These are phyloP conservation scores for Metopia argyrocephala DNA, from an alignment of 2,888 invertebrate genomes.

Conservation along the genomic window DNA sequence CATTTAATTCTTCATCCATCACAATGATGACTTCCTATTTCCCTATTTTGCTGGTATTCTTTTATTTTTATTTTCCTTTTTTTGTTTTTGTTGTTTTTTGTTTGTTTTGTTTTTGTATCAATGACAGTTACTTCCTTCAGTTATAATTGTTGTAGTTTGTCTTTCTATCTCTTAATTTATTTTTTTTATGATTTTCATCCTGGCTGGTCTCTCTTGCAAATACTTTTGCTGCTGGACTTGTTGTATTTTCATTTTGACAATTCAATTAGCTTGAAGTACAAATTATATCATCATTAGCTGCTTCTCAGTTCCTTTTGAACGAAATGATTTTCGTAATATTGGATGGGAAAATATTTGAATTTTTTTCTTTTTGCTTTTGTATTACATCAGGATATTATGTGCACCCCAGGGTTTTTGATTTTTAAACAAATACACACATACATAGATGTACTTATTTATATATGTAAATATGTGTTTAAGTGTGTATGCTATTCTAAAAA, in stretches of 20 bases:
- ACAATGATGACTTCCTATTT: slow-evolving; percentile 55
- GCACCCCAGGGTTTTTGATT: slow-evolving; percentile 1
- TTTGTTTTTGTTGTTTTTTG: slow-evolving; percentile 1
- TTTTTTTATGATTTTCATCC: slow-evolving; percentile 24
- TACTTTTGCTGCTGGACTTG: neutral
- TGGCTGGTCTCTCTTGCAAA: slow-evolving; percentile 29
- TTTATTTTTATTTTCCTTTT: neutral
- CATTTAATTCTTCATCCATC: slow-evolving; percentile 61
- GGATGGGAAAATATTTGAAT: slow-evolving; percentile 39
- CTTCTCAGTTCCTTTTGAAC: slow-evolving; percentile 60
- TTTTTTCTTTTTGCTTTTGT: neutral
- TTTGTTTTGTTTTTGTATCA: neutral
- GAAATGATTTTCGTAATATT: slow-evolving; percentile 60
- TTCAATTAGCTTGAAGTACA: slow-evolving; percentile 57
- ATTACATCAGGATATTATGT: slow-evolving; percentile 7
- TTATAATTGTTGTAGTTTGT: slow-evolving; percentile 21
- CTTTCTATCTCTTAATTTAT: neutral
- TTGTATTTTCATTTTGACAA: slow-evolving; percentile 26
- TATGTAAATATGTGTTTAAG: neutral
- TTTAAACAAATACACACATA: neutral
- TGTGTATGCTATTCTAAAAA: neutral
- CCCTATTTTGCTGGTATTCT: too few species aligned
- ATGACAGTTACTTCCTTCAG: slow-evolving; percentile 59
- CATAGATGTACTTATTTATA: neutral
- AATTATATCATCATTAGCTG: slow-evolving; percentile 75